A percentile compares a stretch with the other conserved stretches of the same genome.
Conservation (phyloP, 2,888 invertebrate species). For the Falcaria lacertinaria region DNA sequence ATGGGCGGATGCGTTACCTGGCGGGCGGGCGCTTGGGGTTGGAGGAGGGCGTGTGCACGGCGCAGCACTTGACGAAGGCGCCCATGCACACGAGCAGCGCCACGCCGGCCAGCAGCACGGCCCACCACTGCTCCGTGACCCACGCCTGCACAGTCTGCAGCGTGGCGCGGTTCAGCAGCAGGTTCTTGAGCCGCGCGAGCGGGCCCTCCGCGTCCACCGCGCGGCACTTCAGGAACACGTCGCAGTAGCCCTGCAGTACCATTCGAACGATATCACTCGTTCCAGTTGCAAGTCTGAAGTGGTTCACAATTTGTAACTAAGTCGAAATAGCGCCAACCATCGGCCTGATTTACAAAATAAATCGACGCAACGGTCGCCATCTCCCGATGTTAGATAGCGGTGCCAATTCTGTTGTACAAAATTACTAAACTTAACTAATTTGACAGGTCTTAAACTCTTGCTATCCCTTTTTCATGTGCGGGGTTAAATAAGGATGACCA, state of each 20-base stretch:
- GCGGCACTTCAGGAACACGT: constrained; percentile 98
- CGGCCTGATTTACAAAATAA: too few relatives aligned
- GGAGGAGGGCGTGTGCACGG: constrained; percentile 99
- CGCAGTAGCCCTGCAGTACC: constrained; percentile 94
- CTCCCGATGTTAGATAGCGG: too few relatives aligned
- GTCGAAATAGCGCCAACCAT: too few relatives aligned
- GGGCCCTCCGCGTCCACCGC: constrained; percentile 99
- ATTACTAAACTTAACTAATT: too few relatives aligned
- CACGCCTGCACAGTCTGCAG: constrained; percentile 93
- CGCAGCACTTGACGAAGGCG: constrained; percentile 99
- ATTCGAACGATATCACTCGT: not conserved
- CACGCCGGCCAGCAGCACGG: constrained; percentile 94
- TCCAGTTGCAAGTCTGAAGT: too few relatives aligned
- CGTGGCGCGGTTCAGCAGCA: constrained; percentile 94
- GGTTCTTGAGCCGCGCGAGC: constrained; percentile 95
- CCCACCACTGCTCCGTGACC: constrained; percentile 98
- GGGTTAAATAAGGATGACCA: too few relatives aligned
- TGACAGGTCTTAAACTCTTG: too few relatives aligned
- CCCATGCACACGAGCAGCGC: constrained; percentile 97
- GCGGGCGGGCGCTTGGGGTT: constrained; percentile 99
- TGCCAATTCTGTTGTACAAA: too few relatives aligned
- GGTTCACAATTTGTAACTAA: too few relatives aligned
- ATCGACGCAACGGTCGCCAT: too few relatives aligned
- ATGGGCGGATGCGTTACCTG: constrained; percentile 70
- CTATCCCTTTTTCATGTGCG: too few relatives aligned